Base-by-base conservation (phyloP, 2,888 invertebrate species). In the Diaphora mendica region DNA sequence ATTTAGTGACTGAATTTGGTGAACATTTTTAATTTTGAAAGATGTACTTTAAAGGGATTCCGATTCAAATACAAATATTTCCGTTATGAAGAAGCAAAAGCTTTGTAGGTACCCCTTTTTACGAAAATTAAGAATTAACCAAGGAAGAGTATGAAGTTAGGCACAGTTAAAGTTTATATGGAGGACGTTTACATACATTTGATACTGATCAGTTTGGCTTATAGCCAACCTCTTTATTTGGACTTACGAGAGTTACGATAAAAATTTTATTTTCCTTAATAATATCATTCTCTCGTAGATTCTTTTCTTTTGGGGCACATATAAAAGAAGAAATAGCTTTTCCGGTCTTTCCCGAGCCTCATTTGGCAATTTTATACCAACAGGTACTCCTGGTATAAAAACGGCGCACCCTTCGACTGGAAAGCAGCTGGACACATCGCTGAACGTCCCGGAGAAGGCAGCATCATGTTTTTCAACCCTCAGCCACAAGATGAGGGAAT, bases 341-440 rank as follows among this genome's bases (percentile, higher is more conserved):
- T 3, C n/a, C 3, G 4, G 13, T 55, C n/a, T 55, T 9, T 55
- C n/a, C 55, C 55, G 3, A 55, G 13, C 15, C 15, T 59, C 4
- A 59, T 5, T 13, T 59, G 26, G 8, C 0, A 64, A 33, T 59
- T 30, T 59, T 23, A 64, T 73, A 59, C 26, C 69, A 33, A 39
- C 81, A 94, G 94, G 70, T 94, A 90, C 78, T 80, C 90, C 42
- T 94, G 94, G 94, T 80, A 82, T 3, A 94, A 93, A 79, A 83
- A 93, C 68, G 91, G 89, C 2, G 81, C 87, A 48, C 86, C 88
- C 0, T 87, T 91, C 79, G 82, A 83, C 67, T 79, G 85, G 69
- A 82, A 80, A 66, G 75, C 81, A 17, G 77, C 82, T 17, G 76
- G 80, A 0, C 82, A 87, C 44, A 79, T 89, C 20, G 82, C 76